A percentile compares a stretch with the other conserved stretches of the same genome.
phyloP scores from a whole-genome alignment of 1,140 invertebrate species.

The Paraescarpia echinospica region DNA sequence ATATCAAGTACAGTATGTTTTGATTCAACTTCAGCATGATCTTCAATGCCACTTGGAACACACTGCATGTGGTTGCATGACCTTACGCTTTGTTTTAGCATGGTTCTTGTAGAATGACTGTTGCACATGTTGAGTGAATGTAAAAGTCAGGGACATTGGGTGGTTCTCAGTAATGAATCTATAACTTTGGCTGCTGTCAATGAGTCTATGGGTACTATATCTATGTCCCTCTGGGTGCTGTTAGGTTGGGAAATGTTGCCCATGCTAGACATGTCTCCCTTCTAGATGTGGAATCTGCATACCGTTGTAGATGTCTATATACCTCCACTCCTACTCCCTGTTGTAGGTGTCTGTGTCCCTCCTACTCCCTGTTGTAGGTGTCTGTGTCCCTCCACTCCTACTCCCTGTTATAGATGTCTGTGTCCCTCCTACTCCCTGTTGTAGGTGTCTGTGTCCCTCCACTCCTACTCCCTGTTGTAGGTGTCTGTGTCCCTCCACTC shows the following conservation, averaged over 20 bases:
- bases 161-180: neutral
- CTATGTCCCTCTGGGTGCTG: no score
- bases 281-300: no score
- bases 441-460: no score
- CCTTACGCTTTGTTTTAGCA: neutral
- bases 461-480: no score
- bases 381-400: no score
- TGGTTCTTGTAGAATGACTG: neutral
- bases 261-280: neutral
- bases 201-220: neutral
- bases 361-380: no score
- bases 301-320: no score
- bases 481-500: no score
- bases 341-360: no score
- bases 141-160: neutral
- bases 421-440: no score
- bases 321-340: no score
- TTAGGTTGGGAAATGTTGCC: neutral
- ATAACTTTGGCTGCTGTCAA: neutral
- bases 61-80: neutral
- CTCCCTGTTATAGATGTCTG: no score
- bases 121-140: neutral
- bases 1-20: neutral
- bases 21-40: neutral
- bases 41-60: neutral